Evolutionary conservation across 2,888 invertebrate species (phyloP), one percentile per base, ranked within the genome.

Genomic region (Agriopis marginaria): DNA sequence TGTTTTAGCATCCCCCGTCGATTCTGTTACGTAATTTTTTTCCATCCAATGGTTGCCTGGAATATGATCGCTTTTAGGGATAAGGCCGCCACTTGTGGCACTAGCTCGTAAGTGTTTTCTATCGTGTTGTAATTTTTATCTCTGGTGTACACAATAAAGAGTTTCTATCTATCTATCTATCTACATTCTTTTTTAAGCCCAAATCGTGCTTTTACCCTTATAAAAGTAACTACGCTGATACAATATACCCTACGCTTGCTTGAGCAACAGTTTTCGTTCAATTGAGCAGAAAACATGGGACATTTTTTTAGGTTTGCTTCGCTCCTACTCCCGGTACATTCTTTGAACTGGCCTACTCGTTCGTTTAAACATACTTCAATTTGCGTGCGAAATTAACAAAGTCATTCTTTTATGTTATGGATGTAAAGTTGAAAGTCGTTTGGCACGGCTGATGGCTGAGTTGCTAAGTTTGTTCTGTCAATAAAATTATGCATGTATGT

Each of bases 311-410:
- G 78, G 82, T 82, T 83, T 84, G 77, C 83, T 85, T 86, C 78
- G 79, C 78, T 79, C 79, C 82, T 63, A 49, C 65, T 79, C 77
- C 75, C 78, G 77, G 73, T 75, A 80, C 79, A 79, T 86, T 84
- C 88, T 88, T 88, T 88, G 88, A 88, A 88, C 86, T 78, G 78
- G 82, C 80, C 83, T 83, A 87, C 78, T 83, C 87, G 79, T 86
- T 83, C 87, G 80, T 86, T 86, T 86, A 86, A 72, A 73, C 32
- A 71, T 68, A 68, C 62, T 64, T 72, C n/a, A 70, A 71, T 72
- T 69, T 73, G 44, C 49, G 56, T 47, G 17, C 62, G 42, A 44
- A 65, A 69, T 53, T 56, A 56, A 50, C 40, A 10, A 65, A 69
- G 32, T 50, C 7, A 55, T 17, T 42, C 17, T 17, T 42, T 63